Conservation (phyloP, 1,140 invertebrate species). For the Dreissena polymorpha region DNA sequence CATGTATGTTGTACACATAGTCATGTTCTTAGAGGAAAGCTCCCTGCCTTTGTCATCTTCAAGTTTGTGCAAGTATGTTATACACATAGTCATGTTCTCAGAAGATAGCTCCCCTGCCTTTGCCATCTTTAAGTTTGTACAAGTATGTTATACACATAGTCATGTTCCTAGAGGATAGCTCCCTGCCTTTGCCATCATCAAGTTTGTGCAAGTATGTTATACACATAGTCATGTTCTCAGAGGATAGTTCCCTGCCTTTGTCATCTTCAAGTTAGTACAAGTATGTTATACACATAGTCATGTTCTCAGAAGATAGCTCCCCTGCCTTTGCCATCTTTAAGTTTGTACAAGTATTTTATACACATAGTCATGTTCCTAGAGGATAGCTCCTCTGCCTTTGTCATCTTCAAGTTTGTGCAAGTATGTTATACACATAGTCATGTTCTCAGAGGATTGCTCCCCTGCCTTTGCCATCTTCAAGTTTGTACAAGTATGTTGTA, state of each 20-base stretch:
- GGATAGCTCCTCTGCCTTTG: constrained; percentile 95
- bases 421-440: constrained; percentile 79
- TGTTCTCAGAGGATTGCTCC: constrained; percentile 92
- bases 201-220: constrained; percentile 90
- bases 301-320: constrained; percentile 92
- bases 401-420: constrained; percentile 96
- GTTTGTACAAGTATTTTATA: constrained; percentile 88
- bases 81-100: constrained; percentile 84
- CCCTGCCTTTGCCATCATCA: constrained; percentile 96
- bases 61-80: constrained; percentile 92
- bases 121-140: constrained; percentile 96
- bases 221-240: constrained; percentile 85
- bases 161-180: constrained; percentile 92
- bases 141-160: constrained; percentile 81
- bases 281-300: constrained; percentile 79
- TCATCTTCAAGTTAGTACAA: constrained; percentile 96
- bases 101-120: constrained; percentile 95
- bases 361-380: constrained; percentile 86
- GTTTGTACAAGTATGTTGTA: constrained; percentile 88
- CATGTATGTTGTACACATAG: constrained; percentile 82
- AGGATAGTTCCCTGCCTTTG: constrained; percentile 95
- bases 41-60: constrained; percentile 96
- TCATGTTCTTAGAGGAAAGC: constrained; percentile 92
- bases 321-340: constrained; percentile 97
- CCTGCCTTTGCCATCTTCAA: constrained; percentile 97